Evolutionary conservation across 2,888 invertebrate species (phyloP), one percentile per base, ranked within the genome.

Genomic region (Mystacides longicornis): DNA sequence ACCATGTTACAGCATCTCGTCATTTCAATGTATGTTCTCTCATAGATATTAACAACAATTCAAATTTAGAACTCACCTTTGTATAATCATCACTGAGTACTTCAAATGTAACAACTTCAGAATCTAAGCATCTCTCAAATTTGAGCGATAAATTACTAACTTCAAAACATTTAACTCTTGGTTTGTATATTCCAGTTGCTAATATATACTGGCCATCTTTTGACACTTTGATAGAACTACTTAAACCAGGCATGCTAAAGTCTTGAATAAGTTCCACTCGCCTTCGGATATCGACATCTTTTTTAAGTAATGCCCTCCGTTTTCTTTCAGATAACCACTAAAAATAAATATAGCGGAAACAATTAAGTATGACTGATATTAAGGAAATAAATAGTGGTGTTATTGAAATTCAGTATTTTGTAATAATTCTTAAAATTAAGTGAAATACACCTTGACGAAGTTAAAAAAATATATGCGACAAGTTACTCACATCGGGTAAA

Each of bases 161-260:
- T 77, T 99, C 99, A 70, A 85, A 99, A 72, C 98, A 98, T 70
- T 93, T 89, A 0, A 99, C 79, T 65, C 95, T 79, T 1, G 99
- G 99, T 68, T 99, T 99, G 69, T 99, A 99, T 60, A 88, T 90
- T 49, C 98, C 98, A 31, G 96, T 87, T 1, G 91, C 90, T 67
- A 96, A 77, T 59, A 99, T 85, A 67, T 90, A 96, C 62, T 96
- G 89, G 18, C 92, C 90, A 78, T 99, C 97, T 64, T 82, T 86
- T 7, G 97, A 91, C 61, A 93, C 81, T 65, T 84, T 80, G 21
- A 99, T 80, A 51, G 84, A 83, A 18, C 87, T 88, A 67, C 95
- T 94, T 0, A 98, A 82, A 49, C 87, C 93, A 22, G 99, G 98
- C 99, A 99, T 99, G 64, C 96, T 93, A 79, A 99, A 99, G 68